These are phyloP conservation scores for Peromyscus polionotus DNA, from an alignment of 2,113 vertebrate genomes.

Conservation along the genomic window DNA sequence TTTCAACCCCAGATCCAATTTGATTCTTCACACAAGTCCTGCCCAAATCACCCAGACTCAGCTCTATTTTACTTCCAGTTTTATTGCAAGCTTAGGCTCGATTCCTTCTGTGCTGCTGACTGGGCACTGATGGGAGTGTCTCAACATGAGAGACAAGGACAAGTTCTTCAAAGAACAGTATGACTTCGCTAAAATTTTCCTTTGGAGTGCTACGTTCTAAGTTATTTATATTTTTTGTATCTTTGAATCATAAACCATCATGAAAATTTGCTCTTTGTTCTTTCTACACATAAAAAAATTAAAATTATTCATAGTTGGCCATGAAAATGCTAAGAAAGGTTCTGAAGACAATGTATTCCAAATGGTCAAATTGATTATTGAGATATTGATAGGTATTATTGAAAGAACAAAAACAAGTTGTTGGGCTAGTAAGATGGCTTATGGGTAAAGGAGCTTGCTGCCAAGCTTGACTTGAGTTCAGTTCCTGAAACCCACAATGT, in stretches of 20 bases:
- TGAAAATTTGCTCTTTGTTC: not conserved
- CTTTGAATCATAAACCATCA: slow-evolving; percentile 30
- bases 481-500: not conserved
- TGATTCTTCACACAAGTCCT: not conserved
- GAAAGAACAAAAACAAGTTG: not conserved
- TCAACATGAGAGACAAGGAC: not conserved
- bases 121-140: not conserved
- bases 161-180: not conserved
- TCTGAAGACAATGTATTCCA: not conserved
- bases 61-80: not conserved
- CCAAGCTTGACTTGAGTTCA: not conserved
- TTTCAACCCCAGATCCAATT: not conserved
- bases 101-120: too few relatives aligned
- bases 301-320: not conserved
- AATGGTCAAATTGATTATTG: not conserved
- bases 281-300: too few relatives aligned
- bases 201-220: slow-evolving; percentile 30
- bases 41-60: not conserved
- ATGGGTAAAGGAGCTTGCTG: not conserved
- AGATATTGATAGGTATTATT: not conserved
- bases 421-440: not conserved
- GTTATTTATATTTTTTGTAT: slow-evolving; percentile 48
- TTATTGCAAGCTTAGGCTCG: not conserved
- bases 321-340: not conserved
- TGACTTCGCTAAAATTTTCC: slow-evolving; percentile 27